phyloP scores from a whole-genome alignment of 2,888 invertebrate species.

The Yponomeuta sedellus region DNA sequence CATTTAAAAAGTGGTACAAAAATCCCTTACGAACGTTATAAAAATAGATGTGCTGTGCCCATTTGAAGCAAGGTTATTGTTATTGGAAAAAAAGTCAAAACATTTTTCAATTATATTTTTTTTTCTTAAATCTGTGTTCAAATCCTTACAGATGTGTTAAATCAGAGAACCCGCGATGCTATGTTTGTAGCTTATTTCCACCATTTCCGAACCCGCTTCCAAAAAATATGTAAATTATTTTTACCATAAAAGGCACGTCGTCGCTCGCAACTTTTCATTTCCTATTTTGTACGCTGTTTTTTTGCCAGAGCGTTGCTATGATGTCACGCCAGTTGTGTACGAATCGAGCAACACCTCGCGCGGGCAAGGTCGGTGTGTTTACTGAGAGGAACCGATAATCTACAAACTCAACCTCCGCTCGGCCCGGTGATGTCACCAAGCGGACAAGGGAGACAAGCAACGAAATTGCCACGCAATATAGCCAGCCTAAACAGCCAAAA shows the following conservation, averaged over 20 bases:
- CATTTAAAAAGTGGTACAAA: too few species aligned
- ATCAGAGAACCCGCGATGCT: too few species aligned
- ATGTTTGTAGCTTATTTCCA: not conserved
- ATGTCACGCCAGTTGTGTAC: constrained; percentile 57
- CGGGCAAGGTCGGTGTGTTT: constrained; percentile 53
- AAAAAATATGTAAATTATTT: constrained; percentile 3
- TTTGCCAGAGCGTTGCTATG: constrained; percentile 33
- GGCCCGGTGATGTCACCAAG: constrained; percentile 48
- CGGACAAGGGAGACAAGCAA: not conserved
- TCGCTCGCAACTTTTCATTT: not conserved
- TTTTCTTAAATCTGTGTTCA: too few species aligned
- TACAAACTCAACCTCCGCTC: constrained; percentile 42
- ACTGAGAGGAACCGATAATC: constrained; percentile 45
- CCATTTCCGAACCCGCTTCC: constrained; percentile 15
- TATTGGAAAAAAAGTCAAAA: too few species aligned
- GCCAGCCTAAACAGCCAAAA: not conserved
- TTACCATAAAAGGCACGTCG: not conserved
- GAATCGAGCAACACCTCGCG: constrained; percentile 31
- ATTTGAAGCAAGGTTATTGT: too few species aligned
- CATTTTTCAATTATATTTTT: too few species aligned
- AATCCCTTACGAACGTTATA: too few species aligned
- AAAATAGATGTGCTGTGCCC: too few species aligned
- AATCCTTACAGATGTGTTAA: too few species aligned
- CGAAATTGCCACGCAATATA: constrained; percentile 15
- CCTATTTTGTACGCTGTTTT: constrained; percentile 17